Conservation (phyloP, 2,797 vertebrate species). For the Clamator glandarius region DNA sequence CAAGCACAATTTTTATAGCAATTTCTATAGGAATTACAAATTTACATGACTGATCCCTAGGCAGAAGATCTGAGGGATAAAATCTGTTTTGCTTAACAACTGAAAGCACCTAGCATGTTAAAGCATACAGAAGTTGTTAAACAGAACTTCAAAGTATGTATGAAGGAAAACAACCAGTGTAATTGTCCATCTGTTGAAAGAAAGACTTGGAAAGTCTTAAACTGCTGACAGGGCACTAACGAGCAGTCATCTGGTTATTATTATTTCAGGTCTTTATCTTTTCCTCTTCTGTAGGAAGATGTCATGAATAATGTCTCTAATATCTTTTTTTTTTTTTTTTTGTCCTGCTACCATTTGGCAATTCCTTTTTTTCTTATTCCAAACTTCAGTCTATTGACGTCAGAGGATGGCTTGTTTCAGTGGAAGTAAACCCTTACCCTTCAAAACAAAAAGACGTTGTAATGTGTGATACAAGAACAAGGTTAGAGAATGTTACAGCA, state of each 20-base stretch:
- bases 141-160: slow-evolving; percentile 34
- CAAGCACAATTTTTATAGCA: background rate
- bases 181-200: slow-evolving; percentile 67
- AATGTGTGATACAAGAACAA: slow-evolving; percentile 55
- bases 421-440: slow-evolving; percentile 43
- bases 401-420: slow-evolving; percentile 36
- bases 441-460: slow-evolving; percentile 60
- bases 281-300: slow-evolving; percentile 80
- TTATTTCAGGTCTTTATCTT: slow-evolving; percentile 83
- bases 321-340: background rate
- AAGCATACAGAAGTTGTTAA: slow-evolving; percentile 5
- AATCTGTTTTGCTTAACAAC: background rate
- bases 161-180: slow-evolving; percentile 56
- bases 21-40: background rate
- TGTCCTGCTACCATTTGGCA: slow-evolving; percentile 2
- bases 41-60: background rate
- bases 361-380: slow-evolving; percentile 64
- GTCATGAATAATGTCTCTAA: slow-evolving; percentile 67
- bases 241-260: slow-evolving; percentile 69
- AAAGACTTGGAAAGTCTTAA: slow-evolving; percentile 62
- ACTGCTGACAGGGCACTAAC: slow-evolving; percentile 74
- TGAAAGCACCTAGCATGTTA: background rate
- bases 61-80: background rate
- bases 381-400: slow-evolving; percentile 34
- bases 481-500: slow-evolving; percentile 6